phyloP scores from a whole-genome alignment of 2,113 vertebrate genomes.

The Gadus macrocephalus region DNA sequence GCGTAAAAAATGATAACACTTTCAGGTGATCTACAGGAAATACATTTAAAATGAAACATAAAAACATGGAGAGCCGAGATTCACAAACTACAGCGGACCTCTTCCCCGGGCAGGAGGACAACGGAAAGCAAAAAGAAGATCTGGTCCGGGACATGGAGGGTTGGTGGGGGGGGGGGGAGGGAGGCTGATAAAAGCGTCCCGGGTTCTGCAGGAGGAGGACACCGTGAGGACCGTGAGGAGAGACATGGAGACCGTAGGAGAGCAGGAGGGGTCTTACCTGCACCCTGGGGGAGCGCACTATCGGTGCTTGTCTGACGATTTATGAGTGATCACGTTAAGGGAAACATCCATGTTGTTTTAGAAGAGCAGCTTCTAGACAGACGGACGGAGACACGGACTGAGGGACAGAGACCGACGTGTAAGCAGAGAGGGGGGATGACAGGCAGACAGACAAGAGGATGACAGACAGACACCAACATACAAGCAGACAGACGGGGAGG shows the following conservation, averaged over 20 bases:
- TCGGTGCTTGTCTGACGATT: constrained; percentile 72
- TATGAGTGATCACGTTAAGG: constrained; percentile 62
- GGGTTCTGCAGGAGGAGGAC: constrained; percentile 31
- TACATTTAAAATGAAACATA: constrained; percentile 69
- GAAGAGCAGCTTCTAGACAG: no score
- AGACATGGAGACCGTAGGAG: background rate
- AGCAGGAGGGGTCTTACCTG: constrained; percentile 48
- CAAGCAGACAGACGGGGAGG: no score
- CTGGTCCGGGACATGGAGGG: constrained; percentile 15
- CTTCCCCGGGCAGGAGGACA: background rate
- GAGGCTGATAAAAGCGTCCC: constrained; percentile 55
- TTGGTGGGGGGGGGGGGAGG: background rate
- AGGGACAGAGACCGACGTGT: no score
- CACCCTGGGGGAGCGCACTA: constrained; percentile 58
- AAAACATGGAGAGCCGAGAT: constrained; percentile 50
- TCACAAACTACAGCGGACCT: background rate
- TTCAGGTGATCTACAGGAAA: constrained; percentile 77
- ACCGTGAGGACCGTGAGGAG: constrained; percentile 11
- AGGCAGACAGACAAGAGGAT: no score
- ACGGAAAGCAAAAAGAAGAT: constrained; percentile 25
- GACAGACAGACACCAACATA: no score
- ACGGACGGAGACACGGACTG: no score
- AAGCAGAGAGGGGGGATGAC: no score
- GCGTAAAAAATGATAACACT: constrained; percentile 28
- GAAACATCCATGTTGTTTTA: constrained; percentile 17